Evolutionary conservation across 1,140 invertebrate genomes (phyloP).

Genomic region (Magallana ariakensis): DNA sequence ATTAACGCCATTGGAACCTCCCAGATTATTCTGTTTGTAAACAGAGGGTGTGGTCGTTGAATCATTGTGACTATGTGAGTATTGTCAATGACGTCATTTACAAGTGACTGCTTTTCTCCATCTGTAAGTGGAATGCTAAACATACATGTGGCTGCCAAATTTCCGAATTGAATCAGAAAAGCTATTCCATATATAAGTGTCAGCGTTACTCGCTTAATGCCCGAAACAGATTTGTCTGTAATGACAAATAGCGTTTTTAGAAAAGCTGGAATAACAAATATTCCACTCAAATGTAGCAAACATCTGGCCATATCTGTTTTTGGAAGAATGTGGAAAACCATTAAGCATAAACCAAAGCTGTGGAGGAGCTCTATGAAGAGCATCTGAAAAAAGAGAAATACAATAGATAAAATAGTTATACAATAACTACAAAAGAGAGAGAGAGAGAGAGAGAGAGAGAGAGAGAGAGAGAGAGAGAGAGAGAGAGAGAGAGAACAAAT

Average conservation of each 20-base stretch:
- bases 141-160: conserved; percentile 57
- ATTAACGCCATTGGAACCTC: conserved; percentile 90
- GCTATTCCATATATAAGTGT: conserved; percentile 58
- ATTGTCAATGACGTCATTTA: conserved; percentile 44
- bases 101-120: conserved; percentile 49
- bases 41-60: conserved; percentile 32
- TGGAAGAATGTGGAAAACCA: conserved; percentile 93
- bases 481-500: neutral
- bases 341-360: conserved; percentile 89
- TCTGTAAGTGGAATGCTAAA: conserved; percentile 59
- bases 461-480: conserved; percentile 18
- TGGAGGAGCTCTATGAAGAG: conserved; percentile 91
- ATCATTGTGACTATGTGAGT: conserved; percentile 46
- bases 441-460: neutral
- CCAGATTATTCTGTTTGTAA: conserved; percentile 81
- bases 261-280: conserved; percentile 92
- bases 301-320: conserved; percentile 94
- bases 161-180: conserved; percentile 64
- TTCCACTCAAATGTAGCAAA: conserved; percentile 95
- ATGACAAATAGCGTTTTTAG: conserved; percentile 62
- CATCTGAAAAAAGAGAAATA: conserved; percentile 69
- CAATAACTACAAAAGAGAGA: neutral
- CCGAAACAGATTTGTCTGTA: conserved; percentile 52
- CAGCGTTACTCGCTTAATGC: conserved; percentile 54
- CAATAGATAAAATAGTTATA: neutral